Percentiles rank a stretch among this genome's conserved stretches.
Evolutionary conservation across 2,888 invertebrate species (phyloP).

Genomic region (Eristalis tenax): DNA sequence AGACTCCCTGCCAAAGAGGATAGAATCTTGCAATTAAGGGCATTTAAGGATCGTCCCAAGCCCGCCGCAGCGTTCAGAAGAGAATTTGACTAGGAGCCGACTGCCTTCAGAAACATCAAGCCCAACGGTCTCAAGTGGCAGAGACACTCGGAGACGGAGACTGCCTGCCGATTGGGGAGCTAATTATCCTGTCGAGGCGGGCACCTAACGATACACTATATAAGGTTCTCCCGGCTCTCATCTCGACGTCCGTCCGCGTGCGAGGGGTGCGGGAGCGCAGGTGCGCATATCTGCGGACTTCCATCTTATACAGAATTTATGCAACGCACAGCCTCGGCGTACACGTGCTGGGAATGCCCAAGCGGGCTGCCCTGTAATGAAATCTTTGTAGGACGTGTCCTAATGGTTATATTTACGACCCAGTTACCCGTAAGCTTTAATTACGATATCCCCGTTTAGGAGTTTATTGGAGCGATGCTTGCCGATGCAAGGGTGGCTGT

Average conservation of each 20-base stretch:
- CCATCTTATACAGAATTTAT: not conserved
- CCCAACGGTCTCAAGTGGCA: not conserved
- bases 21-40: conserved; percentile 44
- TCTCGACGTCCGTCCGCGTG: no score
- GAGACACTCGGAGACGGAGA: not conserved
- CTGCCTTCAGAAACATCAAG: not conserved
- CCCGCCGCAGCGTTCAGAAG: not conserved
- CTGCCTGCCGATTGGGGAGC: not conserved
- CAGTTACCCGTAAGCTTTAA: conserved; percentile 1
- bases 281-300: not conserved
- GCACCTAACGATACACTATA: not conserved
- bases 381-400: not conserved
- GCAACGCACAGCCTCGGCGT: not conserved
- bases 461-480: not conserved
- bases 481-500: not conserved
- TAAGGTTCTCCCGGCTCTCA: not conserved
- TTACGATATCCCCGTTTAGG: not conserved
- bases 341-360: not conserved
- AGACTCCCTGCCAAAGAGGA: conserved; percentile 2
- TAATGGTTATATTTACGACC: conserved; percentile 1
- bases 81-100: not conserved
- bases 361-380: not conserved
- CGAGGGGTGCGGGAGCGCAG: not conserved
- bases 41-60: conserved; percentile 16
- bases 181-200: not conserved